These are phyloP conservation scores for Pedicia rivosa DNA, from an alignment of 2,888 invertebrate species.

Conservation along the genomic window DNA sequence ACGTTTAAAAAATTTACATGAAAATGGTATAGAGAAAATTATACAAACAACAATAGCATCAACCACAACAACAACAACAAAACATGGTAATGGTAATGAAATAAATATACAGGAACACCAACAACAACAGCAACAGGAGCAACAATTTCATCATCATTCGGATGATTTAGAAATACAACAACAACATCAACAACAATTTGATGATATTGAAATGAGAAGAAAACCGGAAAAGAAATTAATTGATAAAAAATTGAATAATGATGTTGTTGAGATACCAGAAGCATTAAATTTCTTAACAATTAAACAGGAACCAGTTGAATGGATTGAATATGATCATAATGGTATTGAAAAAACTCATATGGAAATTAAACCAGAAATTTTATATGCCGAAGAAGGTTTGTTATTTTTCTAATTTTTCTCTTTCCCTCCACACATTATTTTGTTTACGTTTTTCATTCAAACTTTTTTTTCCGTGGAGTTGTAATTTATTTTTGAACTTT, in stretches of 20 bases:
- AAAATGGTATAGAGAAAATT: not conserved
- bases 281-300: slow-evolving; percentile 15
- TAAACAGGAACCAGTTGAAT: slow-evolving; percentile 54
- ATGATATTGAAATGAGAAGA: not conserved
- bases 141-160: too few species aligned
- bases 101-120: not conserved
- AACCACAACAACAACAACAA: slow-evolving; percentile 1
- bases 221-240: not conserved
- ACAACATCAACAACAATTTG: too few species aligned
- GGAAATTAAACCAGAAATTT: slow-evolving; percentile 47
- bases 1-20: not conserved
- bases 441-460: too few species aligned
- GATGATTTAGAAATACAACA: too few species aligned
- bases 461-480: too few species aligned
- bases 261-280: slow-evolving; percentile 10
- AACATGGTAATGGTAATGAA: too few species aligned
- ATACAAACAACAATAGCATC: not conserved
- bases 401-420: not conserved
- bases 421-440: too few species aligned
- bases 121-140: not conserved
- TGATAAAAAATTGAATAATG: slow-evolving; percentile 1
- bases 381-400: slow-evolving; percentile 16
- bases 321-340: slow-evolving; percentile 50
- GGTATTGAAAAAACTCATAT: slow-evolving; percentile 48
- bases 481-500: too few species aligned